phyloP scores from a whole-genome alignment of 2,888 invertebrate genomes.

The Galeopsomyia nigrocyanea region DNA sequence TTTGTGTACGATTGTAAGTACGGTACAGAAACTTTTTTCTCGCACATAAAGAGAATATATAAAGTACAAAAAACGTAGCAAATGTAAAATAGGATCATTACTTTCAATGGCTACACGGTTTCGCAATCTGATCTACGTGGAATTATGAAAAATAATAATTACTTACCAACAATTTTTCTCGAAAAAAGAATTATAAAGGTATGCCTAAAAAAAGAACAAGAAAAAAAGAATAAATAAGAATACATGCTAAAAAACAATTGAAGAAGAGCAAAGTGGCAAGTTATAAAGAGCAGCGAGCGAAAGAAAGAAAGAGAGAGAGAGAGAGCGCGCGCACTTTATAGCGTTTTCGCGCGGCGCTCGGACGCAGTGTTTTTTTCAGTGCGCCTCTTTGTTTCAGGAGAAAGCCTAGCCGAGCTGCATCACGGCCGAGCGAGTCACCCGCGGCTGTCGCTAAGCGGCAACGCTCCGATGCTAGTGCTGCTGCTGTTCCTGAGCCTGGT shows the following conservation, averaged over 20 bases:
- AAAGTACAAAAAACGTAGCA: too few relatives aligned
- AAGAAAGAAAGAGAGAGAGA: too few relatives aligned
- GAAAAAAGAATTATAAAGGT: too few relatives aligned
- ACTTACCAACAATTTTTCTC: too few relatives aligned
- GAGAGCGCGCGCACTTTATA: not conserved
- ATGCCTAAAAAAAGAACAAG: not conserved
- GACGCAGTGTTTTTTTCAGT: conserved; percentile 53
- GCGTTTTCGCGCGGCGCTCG: not conserved
- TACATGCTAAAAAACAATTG: conserved; percentile 1
- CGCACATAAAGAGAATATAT: too few relatives aligned
- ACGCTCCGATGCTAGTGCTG: conserved; percentile 48
- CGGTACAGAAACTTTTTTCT: too few relatives aligned
- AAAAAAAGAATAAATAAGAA: not conserved
- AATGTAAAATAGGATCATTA: too few relatives aligned
- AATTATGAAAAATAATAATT: too few relatives aligned
- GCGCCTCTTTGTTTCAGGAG: conserved; percentile 70
- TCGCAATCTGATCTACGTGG: too few relatives aligned
- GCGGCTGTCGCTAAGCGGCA: conserved; percentile 51
- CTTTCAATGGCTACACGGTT: too few relatives aligned
- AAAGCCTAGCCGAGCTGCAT: conserved; percentile 75
- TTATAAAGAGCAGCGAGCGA: not conserved
- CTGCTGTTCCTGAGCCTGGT: conserved; percentile 55
- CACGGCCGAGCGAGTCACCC: conserved; percentile 66
- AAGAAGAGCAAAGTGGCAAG: conserved; percentile 9
- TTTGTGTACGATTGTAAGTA: too few relatives aligned